Conservation (phyloP, 1,140 invertebrate species). For the Halictus rubicundus region DNA sequence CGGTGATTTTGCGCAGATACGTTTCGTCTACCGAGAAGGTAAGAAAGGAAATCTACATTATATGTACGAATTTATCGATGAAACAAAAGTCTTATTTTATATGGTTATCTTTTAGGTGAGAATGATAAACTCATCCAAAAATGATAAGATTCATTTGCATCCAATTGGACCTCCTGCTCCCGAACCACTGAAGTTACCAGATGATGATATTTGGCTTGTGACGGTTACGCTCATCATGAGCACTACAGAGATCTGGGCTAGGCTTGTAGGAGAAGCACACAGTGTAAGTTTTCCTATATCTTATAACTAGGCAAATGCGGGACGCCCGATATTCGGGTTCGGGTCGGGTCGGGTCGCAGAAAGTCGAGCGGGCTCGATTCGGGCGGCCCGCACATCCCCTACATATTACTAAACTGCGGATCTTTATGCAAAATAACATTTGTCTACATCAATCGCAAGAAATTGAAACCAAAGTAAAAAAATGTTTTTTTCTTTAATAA, state of each 20-base stretch:
- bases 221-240: conserved; percentile 80
- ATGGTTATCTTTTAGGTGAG: background rate
- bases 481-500: too few relatives aligned
- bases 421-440: too few relatives aligned
- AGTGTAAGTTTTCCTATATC: conserved; percentile 77
- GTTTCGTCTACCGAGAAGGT: conserved; percentile 28
- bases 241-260: conserved; percentile 81
- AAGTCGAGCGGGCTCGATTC: too few relatives aligned
- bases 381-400: too few relatives aligned
- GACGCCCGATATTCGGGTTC: too few relatives aligned
- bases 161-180: conserved; percentile 59
- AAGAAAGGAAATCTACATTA: conserved; percentile 22
- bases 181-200: conserved; percentile 78
- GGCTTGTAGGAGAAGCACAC: conserved; percentile 81
- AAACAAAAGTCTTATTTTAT: background rate
- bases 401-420: too few relatives aligned
- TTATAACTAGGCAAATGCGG: too few relatives aligned
- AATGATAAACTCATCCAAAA: conserved; percentile 2
- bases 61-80: background rate
- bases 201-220: conserved; percentile 80
- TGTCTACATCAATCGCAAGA: too few relatives aligned
- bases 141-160: conserved; percentile 50
- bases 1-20: conserved; percentile 75
- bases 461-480: too few relatives aligned
- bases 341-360: too few relatives aligned